These are phyloP conservation scores for Artibeus jamaicensis DNA, from an alignment of 2,797 vertebrate species.

Conservation along the genomic window DNA sequence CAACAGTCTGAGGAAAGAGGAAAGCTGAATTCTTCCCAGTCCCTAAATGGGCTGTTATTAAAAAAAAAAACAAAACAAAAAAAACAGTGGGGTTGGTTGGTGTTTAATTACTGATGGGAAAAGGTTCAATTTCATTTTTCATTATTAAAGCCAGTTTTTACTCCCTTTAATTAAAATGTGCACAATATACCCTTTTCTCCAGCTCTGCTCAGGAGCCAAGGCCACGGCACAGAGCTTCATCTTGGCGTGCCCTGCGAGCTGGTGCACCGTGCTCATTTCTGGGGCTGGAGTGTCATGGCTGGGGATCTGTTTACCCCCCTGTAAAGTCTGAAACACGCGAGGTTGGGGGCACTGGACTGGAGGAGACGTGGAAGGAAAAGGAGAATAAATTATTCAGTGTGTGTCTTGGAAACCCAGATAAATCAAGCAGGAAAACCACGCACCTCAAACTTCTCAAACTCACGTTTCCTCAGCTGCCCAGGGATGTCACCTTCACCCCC, in stretches of 20 bases:
- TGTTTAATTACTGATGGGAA: background rate
- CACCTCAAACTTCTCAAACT: background rate
- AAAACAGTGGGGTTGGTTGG: background rate
- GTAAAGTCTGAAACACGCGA: background rate
- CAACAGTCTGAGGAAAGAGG: background rate
- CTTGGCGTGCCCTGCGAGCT: background rate
- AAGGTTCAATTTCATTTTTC: background rate
- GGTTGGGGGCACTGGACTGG: background rate
- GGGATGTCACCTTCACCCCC: conserved; percentile 85
- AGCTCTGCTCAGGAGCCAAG: background rate
- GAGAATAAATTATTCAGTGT: background rate
- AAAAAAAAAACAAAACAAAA: background rate
- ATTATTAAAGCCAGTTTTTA: background rate
- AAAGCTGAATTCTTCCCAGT: background rate
- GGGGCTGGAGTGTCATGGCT: fast-evolving
- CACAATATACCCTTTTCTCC: background rate
- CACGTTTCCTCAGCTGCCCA: conserved; percentile 85
- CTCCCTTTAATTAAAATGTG: background rate
- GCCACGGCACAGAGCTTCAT: background rate
- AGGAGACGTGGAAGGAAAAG: background rate
- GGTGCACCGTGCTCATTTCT: background rate
- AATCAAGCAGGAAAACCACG: background rate
- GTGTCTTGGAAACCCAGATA: background rate
- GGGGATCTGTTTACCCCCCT: background rate
- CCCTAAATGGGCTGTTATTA: background rate